Evolutionary conservation across 1,140 invertebrate genomes (phyloP), one percentile per base, ranked within the genome.

Genomic region (Drosophila auraria): DNA sequence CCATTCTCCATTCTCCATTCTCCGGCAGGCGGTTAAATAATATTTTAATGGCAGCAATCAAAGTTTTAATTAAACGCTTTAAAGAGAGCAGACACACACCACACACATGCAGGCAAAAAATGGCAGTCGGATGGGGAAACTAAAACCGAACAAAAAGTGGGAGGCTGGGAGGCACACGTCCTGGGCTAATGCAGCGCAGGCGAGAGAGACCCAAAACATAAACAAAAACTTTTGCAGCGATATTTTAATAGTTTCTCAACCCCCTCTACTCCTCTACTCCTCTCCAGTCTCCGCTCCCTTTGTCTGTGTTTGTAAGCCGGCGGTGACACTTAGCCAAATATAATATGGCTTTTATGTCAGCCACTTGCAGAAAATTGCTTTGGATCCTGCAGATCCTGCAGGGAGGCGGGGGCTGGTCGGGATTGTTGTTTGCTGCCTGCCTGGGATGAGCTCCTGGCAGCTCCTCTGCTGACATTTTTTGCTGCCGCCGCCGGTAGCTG

Each of bases 301-400:
- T 25, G 49, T 69, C 63, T 38, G 61, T 61, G 64, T 53, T 44
- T 78, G 74, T 71, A 60, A 73, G 83, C 80, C 83, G 80, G 76
- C 84, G 83, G 83, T 87, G 83, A 87, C 83, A 87, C 83, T 87
- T 87, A 83, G 83, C 83, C 83, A 87, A 87, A 87, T 87, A 87
- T 87, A 87, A 87, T 87, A 87, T 87, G 83, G 83, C 83, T 87
- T 87, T 87, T 87, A 87, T 87, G 83, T 83, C 83, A 87, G 83
- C 76, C 77, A 87, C 83, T 87, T 87, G 83, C 83, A 87, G 64
- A 80, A 87, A 87, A 87, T 87, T 87, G 83, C 83, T 87, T 87
- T 65, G 80, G 59, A 74, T 62, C 30, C 15, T 15, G 40, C 27
- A 30, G 6, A 27, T 27, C 27, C 27, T 20, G 42, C 27, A 45